Evolutionary conservation across 2,797 vertebrate species (phyloP).

Genomic region (Vireo griseus): DNA sequence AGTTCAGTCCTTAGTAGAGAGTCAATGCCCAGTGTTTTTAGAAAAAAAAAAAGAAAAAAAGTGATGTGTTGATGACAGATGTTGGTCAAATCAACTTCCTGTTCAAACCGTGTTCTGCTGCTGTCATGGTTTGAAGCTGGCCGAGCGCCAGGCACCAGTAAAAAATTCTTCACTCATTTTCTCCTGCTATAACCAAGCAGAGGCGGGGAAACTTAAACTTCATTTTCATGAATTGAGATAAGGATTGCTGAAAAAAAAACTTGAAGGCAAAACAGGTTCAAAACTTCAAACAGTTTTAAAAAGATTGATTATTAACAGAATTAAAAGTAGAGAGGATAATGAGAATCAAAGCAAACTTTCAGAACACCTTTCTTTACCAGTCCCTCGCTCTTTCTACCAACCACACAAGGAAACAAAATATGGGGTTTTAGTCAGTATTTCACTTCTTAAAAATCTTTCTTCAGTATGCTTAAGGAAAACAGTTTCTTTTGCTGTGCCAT

Average conservation of each 20-base stretch:
- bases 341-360: neutral
- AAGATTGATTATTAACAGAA: neutral
- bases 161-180: neutral
- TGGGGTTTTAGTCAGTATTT: neutral
- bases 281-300: neutral
- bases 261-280: neutral
- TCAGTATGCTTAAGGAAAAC: neutral
- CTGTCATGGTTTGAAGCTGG: neutral
- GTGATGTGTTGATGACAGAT: neutral
- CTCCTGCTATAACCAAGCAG: neutral
- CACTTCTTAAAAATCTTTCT: neutral
- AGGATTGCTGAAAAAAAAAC: neutral
- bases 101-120: neutral
- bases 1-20: neutral
- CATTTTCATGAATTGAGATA: neutral
- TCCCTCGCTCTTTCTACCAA: neutral
- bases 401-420: rapidly evolving
- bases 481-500: neutral
- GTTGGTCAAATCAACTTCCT: neutral
- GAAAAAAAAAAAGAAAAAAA: neutral
- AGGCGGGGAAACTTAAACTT: neutral
- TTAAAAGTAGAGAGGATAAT: neutral
- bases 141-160: rapidly evolving
- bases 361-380: neutral
- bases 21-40: neutral